Base-by-base conservation (phyloP, 2,888 invertebrate species). In the Phymatocera aterrima region DNA sequence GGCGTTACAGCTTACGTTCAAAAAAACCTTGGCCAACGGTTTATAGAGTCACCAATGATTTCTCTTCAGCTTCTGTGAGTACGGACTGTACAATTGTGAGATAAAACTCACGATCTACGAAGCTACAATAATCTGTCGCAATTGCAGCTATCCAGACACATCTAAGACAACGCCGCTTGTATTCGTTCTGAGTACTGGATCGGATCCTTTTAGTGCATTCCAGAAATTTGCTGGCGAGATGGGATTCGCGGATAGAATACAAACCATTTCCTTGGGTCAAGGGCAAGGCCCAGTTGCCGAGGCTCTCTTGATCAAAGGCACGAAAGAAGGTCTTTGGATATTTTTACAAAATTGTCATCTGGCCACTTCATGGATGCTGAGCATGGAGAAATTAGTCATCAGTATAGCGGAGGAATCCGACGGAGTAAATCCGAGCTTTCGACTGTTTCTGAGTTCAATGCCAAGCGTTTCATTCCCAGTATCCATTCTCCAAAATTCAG, bases 211-310 rank as follows among this genome's bases (percentile, higher is more conserved):
- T 88, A 93, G 95, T 24, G 94, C 94, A 0, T 97, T 98, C 86
- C 94, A 95, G 81, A 94, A 95, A 88, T 96, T 98, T 86, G 96
- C 97, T 0, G 91, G 92, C 0, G 95, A 96, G 83, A 95, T 95
- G 93, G 95, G 95, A 3, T 94, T 93, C 87, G 91, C 92, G 57
- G 95, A 94, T 3, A 83, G 80, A 80, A 85, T 83, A 65, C 94
- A 94, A 86, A 96, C 96, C 0, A 97, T 98, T 85, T 98, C 98
- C 0, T 91, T 98, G 10, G 98, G 98, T 0, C 95, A 95, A 87
- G 98, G 98, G 0, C 98, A 98, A 92, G 98, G 98, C 0, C 95
- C 96, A 0, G 94, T 96, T 4, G 98, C 98, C 0, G 96, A 97
- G 87, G 94, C 93, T 84, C 92, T 97, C 91, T 95, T 98, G 54